Evolutionary conservation across 2,113 vertebrate genomes (phyloP).

Genomic region (Poicephalus meyeri): DNA sequence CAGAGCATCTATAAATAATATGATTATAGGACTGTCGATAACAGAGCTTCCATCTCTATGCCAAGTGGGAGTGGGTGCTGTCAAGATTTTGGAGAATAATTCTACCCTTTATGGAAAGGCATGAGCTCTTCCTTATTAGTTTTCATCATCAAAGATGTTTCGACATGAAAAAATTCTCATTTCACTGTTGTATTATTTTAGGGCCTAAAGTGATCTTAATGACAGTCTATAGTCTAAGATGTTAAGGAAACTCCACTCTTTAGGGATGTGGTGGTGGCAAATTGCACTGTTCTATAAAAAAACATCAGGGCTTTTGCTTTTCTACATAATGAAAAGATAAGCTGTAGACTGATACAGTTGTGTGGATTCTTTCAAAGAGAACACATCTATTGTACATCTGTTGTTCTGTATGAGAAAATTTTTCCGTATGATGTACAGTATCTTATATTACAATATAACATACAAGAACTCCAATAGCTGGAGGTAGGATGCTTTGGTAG

Average conservation of each 20-base stretch:
- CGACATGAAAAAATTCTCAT: not conserved
- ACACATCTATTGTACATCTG: not conserved
- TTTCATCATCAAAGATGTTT: not conserved
- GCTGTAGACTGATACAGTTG: not conserved
- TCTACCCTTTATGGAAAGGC: not conserved
- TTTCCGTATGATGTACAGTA: not conserved
- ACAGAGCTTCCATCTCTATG: not conserved
- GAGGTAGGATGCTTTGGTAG: not conserved
- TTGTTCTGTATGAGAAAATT: not conserved
- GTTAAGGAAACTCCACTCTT: not conserved
- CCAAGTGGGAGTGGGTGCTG: not conserved
- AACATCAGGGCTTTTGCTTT: not conserved
- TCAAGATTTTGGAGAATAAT: not conserved
- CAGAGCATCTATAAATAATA: not conserved
- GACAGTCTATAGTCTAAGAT: not conserved
- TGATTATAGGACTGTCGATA: not conserved
- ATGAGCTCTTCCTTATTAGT: not conserved
- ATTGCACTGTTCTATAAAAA: not conserved
- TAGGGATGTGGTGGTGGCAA: not conserved
- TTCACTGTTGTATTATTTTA: not conserved
- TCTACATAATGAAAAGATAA: not conserved
- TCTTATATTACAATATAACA: not conserved
- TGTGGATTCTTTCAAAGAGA: not conserved
- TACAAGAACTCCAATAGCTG: not conserved
- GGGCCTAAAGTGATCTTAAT: not conserved